phyloP scores from a whole-genome alignment of 92 coral and sea anemone genomes.

The Umimayanthus kanabou region DNA sequence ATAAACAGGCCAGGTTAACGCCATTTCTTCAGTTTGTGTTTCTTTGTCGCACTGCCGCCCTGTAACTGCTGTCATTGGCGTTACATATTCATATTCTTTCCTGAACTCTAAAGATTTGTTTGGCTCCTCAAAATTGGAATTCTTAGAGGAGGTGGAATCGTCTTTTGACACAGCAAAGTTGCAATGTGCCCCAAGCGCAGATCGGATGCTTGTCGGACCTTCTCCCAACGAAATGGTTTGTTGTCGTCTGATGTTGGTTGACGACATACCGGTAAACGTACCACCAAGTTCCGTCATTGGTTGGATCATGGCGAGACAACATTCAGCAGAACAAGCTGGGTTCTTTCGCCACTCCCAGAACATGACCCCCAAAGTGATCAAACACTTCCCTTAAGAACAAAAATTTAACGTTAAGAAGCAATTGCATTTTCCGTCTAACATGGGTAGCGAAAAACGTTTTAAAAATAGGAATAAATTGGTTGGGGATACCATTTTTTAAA shows the following conservation, averaged over 20 bases:
- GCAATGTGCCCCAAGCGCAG: not conserved
- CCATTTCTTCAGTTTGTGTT: not conserved
- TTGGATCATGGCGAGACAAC: not conserved
- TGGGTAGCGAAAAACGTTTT: not conserved
- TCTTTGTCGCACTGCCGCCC: no score
- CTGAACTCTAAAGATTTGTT: no score
- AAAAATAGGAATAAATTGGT: no score
- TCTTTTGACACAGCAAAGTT: not conserved
- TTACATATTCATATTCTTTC: not conserved
- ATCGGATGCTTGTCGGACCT: not conserved
- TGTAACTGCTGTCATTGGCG: not conserved
- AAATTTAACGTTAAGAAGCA: not conserved
- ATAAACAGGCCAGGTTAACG: not conserved
- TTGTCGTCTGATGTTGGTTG: not conserved
- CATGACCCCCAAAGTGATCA: not conserved
- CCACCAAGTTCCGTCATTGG: not conserved
- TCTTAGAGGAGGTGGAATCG: not conserved
- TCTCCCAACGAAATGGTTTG: not conserved
- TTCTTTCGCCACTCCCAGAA: constrained; percentile 2
- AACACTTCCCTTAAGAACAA: not conserved
- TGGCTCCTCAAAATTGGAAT: not conserved
- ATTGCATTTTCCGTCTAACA: not conserved
- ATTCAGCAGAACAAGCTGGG: not conserved
- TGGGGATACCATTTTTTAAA: no score
- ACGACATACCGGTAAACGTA: not conserved